Evolutionary conservation across 2,113 vertebrate genomes (phyloP).

Genomic region (Gambusia holbrooki): DNA sequence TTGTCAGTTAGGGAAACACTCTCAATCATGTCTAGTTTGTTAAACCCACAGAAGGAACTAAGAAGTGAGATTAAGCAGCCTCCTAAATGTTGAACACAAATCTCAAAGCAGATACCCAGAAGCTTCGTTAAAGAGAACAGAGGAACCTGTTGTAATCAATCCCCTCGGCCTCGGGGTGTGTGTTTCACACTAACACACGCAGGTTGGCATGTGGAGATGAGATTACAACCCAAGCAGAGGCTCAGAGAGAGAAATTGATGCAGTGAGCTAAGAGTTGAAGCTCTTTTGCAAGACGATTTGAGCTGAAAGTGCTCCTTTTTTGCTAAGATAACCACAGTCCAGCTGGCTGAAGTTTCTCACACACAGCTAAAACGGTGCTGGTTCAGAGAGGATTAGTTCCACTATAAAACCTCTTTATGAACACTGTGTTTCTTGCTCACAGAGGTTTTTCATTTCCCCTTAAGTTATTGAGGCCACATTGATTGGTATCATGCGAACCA

Average conservation of each 20-base stretch:
- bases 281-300: slow-evolving; percentile 46
- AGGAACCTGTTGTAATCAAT: not conserved
- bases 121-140: not conserved
- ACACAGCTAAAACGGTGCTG: slow-evolving; percentile 22
- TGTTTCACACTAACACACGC: slow-evolving; percentile 13
- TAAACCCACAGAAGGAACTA: not conserved
- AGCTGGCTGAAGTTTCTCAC: slow-evolving; percentile 39
- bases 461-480: not conserved
- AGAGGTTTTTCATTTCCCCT: not conserved
- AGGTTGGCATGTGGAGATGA: slow-evolving; percentile 25
- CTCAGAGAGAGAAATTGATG: slow-evolving; percentile 11
- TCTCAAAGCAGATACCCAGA: not conserved
- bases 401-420: slow-evolving; percentile 6
- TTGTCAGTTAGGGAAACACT: no score
- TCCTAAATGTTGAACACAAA: not conserved
- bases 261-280: slow-evolving; percentile 26
- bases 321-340: slow-evolving; percentile 17
- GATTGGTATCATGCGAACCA: not conserved
- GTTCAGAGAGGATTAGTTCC: slow-evolving; percentile 19
- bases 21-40: not conserved
- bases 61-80: not conserved
- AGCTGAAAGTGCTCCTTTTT: slow-evolving; percentile 65
- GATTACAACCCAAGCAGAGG: slow-evolving; percentile 11
- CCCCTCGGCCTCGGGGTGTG: not conserved
- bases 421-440: slow-evolving; percentile 5